phyloP scores from a whole-genome alignment of 2,888 invertebrate genomes.

The Ferdinandea cuprea region DNA sequence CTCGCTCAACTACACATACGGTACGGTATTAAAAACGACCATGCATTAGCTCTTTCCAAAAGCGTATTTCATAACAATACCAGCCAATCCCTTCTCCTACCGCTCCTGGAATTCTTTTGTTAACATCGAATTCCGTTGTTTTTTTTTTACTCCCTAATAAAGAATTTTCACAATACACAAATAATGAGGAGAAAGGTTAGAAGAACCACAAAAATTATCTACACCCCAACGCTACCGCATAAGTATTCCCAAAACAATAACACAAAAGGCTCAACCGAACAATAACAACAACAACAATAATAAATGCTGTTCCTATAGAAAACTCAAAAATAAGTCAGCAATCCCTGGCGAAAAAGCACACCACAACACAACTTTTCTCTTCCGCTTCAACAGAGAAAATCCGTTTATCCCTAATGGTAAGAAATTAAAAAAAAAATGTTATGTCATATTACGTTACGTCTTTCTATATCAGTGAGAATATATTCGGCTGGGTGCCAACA shows the following conservation, averaged over 20 bases:
- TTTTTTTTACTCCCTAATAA: neutral
- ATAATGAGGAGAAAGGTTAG: conserved; percentile 3
- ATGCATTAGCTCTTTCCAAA: too few relatives aligned
- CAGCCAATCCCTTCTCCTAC: neutral
- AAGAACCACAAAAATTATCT: conserved; percentile 38
- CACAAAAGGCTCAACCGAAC: conserved; percentile 8
- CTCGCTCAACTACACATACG: too few relatives aligned
- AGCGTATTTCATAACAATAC: conserved; percentile 16
- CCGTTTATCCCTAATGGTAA: conserved; percentile 30
- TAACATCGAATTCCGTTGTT: conserved; percentile 28
- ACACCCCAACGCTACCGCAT: neutral
- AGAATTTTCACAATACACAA: conserved; percentile 4
- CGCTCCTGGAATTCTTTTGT: conserved; percentile 15
- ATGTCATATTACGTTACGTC: conserved; percentile 36
- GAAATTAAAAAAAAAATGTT: conserved; percentile 31
- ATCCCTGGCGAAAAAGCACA: conserved; percentile 36
- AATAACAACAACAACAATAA: conserved; percentile 19
- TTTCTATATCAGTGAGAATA: conserved; percentile 12
- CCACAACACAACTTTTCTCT: conserved; percentile 24
- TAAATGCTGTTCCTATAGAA: conserved; percentile 22
- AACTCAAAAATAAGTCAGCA: conserved; percentile 35
- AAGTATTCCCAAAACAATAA: conserved; percentile 42
- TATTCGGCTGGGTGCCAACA: conserved; percentile 39
- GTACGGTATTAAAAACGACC: too few relatives aligned
- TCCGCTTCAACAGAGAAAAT: conserved; percentile 40